Evolutionary conservation across 2,888 invertebrate species (phyloP).

Genomic region (Polydrusus pterygomalis): DNA sequence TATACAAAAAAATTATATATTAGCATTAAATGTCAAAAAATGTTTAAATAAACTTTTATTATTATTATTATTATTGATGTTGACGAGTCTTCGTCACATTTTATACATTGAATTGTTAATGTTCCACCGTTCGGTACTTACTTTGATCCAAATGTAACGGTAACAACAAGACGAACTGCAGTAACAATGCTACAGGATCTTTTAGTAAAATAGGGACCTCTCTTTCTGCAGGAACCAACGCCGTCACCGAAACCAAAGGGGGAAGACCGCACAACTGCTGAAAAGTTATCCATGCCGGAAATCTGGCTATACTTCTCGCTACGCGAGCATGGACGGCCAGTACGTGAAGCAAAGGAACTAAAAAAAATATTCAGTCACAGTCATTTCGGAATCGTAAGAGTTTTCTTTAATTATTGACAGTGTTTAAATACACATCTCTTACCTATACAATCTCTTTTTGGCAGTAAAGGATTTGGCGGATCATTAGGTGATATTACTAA

Average conservation of each 20-base stretch:
- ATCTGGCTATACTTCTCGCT: conserved; percentile 78
- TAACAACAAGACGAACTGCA: conserved; percentile 90
- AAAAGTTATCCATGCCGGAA: conserved; percentile 74
- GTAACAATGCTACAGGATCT: conserved; percentile 89
- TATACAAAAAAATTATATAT: too few species aligned
- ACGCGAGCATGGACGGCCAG: conserved; percentile 90
- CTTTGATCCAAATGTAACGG: conserved; percentile 91
- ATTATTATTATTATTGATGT: too few species aligned
- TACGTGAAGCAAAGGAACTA: conserved; percentile 92
- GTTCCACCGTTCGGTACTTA: too few species aligned
- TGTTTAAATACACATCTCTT: conserved; percentile 46
- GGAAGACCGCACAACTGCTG: conserved; percentile 74
- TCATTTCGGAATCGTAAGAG: too few species aligned
- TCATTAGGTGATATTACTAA: conserved; percentile 72
- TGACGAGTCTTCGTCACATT: too few species aligned
- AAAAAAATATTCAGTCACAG: too few species aligned
- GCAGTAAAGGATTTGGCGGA: conserved; percentile 78
- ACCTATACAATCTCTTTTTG: conserved; percentile 88
- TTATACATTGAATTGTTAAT: too few species aligned
- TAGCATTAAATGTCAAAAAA: too few species aligned
- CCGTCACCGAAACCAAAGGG: conserved; percentile 64
- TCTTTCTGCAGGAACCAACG: conserved; percentile 71
- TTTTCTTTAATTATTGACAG: too few species aligned
- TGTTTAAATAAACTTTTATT: too few species aligned
- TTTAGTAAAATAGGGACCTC: conserved; percentile 90